Conservation (phyloP, 92 coral and sea anemone species). For the Umimayanthus kanabou region DNA sequence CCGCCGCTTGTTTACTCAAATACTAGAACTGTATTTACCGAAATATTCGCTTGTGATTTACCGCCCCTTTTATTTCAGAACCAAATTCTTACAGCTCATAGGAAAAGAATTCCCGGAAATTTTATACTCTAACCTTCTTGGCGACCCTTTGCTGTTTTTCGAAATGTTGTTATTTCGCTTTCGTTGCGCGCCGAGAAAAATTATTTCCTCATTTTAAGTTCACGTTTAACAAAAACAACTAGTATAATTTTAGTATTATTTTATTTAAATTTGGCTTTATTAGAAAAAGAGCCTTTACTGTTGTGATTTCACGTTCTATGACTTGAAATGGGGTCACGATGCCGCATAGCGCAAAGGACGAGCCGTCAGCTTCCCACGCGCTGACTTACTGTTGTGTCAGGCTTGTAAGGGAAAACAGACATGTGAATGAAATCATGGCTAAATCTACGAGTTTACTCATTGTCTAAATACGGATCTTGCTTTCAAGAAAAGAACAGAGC, state of each 20-base stretch:
- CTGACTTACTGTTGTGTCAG: background rate
- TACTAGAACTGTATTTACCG: background rate
- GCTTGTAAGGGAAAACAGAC: background rate
- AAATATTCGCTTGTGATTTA: conserved; percentile 4
- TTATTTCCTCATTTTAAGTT: background rate
- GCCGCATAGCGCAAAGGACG: background rate
- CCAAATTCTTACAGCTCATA: conserved; percentile 17
- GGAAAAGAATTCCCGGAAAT: conserved; percentile 41
- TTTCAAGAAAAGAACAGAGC: background rate
- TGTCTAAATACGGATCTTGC: background rate
- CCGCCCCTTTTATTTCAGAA: conserved; percentile 27
- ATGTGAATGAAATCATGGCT: background rate
- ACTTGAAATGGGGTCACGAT: background rate
- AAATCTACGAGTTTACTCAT: background rate
- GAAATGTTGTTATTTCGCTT: background rate
- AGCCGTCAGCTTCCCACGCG: conserved; percentile 21
- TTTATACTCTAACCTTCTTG: background rate
- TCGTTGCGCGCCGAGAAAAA: background rate
- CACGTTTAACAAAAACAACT: background rate
- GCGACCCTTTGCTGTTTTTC: background rate
- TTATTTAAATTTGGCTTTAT: too few species aligned
- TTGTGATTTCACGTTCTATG: too few species aligned
- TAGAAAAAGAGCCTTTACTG: too few species aligned
- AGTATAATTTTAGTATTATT: background rate
- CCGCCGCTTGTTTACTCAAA: background rate